Evolutionary conservation across 2,113 vertebrate genomes (phyloP).

Genomic region (Neodon shergylaensis): DNA sequence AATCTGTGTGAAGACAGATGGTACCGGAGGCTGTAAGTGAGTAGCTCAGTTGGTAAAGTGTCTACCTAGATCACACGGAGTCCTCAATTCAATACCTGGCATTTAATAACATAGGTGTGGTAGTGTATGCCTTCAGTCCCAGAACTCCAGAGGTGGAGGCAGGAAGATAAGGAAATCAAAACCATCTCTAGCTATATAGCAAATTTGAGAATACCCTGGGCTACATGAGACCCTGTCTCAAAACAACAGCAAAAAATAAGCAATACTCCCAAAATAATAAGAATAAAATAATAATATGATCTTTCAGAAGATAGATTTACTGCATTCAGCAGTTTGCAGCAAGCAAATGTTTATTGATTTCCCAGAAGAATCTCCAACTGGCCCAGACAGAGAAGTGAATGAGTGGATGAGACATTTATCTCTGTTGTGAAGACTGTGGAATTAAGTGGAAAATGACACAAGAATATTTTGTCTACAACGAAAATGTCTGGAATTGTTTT

Average conservation of each 20-base stretch:
- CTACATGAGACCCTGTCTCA: neutral
- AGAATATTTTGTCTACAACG: neutral
- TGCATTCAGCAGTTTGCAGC: rapidly evolving
- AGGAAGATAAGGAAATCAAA: neutral
- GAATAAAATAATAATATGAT: too few relatives aligned
- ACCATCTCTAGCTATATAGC: neutral
- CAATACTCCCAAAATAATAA: neutral
- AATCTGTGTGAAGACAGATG: too few relatives aligned
- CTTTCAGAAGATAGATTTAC: neutral
- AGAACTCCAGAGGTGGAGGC: neutral
- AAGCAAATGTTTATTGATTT: neutral
- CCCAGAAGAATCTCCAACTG: neutral
- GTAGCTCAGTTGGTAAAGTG: neutral
- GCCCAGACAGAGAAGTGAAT: rapidly evolving
- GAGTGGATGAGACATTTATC: rapidly evolving
- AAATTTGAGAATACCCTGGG: neutral
- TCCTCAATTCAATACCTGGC: neutral
- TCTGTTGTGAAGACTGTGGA: neutral
- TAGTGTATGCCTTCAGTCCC: neutral
- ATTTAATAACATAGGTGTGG: neutral
- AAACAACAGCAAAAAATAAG: neutral
- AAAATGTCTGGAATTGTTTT: neutral
- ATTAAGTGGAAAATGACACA: neutral
- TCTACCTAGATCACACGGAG: too few relatives aligned
- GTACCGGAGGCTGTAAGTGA: rapidly evolving